These are phyloP conservation scores for Nasonia giraulti DNA, from an alignment of 1,140 invertebrate genomes.

Conservation along the genomic window DNA sequence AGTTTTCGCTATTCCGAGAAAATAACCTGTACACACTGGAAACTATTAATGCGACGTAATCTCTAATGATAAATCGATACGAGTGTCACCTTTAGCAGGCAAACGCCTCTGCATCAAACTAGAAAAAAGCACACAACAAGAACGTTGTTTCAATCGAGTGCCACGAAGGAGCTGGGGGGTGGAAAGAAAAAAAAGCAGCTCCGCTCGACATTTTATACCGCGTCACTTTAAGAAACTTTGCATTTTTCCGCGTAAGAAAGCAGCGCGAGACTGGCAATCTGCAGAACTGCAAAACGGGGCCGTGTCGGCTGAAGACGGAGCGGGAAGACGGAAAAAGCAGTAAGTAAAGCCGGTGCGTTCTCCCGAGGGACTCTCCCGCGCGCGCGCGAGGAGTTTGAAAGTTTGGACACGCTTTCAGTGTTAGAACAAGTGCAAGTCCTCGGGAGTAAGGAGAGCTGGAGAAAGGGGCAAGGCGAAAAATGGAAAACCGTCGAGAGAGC, in stretches of 20 bases:
- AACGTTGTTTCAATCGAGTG: not conserved
- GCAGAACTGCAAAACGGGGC: constrained; percentile 34
- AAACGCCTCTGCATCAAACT: no score
- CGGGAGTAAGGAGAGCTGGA: constrained; percentile 43
- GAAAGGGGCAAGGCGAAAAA: constrained; percentile 48
- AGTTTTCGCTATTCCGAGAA: not conserved
- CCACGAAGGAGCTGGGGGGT: not conserved
- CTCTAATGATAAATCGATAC: no score
- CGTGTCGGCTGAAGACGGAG: not conserved
- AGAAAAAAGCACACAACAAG: not conserved
- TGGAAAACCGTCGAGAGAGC: constrained; percentile 43
- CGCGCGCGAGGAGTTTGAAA: constrained; percentile 56
- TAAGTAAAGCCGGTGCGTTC: not conserved
- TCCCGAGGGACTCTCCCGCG: constrained; percentile 11
- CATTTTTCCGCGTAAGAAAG: constrained; percentile 41
- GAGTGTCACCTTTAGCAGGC: no score
- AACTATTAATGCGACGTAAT: no score
- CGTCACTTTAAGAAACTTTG: constrained; percentile 40
- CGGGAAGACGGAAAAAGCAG: constrained; percentile 4
- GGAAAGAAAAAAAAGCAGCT: not conserved
- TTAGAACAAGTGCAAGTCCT: constrained; percentile 53
- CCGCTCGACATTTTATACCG: constrained; percentile 9
- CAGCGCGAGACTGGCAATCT: constrained; percentile 28
- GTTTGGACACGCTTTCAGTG: constrained; percentile 63
- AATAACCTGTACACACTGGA: not conserved